A percentile compares a stretch with the other conserved stretches of the same genome.
phyloP scores from a whole-genome alignment of 2,797 vertebrate genomes.

The Propithecus perrieri region DNA sequence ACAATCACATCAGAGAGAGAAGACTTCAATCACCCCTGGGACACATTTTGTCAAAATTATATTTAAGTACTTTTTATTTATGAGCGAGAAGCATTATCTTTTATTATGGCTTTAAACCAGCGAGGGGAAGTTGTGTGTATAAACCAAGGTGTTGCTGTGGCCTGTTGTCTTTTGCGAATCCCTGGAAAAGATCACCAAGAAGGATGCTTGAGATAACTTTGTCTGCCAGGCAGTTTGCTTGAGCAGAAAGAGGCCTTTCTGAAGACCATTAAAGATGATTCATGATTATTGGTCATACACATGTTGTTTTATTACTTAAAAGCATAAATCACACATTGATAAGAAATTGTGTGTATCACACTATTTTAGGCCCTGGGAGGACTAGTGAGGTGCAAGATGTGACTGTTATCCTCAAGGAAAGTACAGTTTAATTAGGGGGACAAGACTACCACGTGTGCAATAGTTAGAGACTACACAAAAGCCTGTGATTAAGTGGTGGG shows the following conservation, averaged over 20 bases:
- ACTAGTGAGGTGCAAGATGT: not conserved
- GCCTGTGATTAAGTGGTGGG: not conserved
- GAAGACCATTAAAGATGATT: constrained; percentile 68
- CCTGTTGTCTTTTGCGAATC: constrained; percentile 60
- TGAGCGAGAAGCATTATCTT: constrained; percentile 64
- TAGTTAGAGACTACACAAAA: constrained; percentile 7
- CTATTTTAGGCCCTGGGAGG: constrained; percentile 15
- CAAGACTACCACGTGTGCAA: not conserved
- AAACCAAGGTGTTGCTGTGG: constrained; percentile 67
- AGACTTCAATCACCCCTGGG: constrained; percentile 52
- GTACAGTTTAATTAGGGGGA: constrained; percentile 50
- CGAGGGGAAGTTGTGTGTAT: constrained; percentile 58
- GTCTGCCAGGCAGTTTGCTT: constrained; percentile 38
- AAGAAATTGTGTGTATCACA: not conserved
- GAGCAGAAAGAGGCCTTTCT: constrained; percentile 41
- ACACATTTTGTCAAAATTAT: constrained; percentile 73
- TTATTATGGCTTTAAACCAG: constrained; percentile 69
- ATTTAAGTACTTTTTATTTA: constrained; percentile 74
- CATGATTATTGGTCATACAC: not conserved
- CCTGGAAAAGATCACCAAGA: constrained; percentile 63
- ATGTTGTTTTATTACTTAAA: constrained; percentile 62
- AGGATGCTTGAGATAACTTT: constrained; percentile 46
- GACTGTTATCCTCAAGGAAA: constrained; percentile 37
- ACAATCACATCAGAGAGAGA: constrained; percentile 59
- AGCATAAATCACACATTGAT: constrained; percentile 51